Evolutionary conservation across 2,797 vertebrate genomes (phyloP), one percentile per base, ranked within the genome.

Genomic region (Gymnocypris eckloni): DNA sequence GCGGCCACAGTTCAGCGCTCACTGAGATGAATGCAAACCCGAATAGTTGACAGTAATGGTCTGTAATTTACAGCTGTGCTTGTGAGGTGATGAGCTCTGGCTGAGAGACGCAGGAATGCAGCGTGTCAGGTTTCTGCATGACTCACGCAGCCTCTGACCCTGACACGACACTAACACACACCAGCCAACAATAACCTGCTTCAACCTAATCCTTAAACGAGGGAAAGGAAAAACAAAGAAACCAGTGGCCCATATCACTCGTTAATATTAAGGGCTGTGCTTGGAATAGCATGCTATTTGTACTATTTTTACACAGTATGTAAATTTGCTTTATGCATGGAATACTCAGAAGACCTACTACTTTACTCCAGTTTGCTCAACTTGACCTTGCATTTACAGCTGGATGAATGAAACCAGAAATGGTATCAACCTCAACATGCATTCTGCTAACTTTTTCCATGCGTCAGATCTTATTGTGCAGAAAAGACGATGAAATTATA

Each of bases 1-100:
- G 92, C 93, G 94, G 93, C 92, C 93, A 93, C 94, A 95, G 94
- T 93, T 95, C 89, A 91, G 77, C 20, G 22, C 83, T 45, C 88
- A 64, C 83, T 81, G 82, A 85, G 86, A 91, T 83, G 82, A 91
- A 89, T 89, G 80, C 87, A 89, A 90, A 87, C 87, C 59, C 54
- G 78, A 81, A 84, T 72, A 75, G 83, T 79, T 89, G 89, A 92
- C 91, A 90, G 90, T 92, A 91, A 92, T 92, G 88, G 86, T 79
- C 86, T 85, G 85, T 90, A 92, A 92, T 90, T 90, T 91, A 89
- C 88, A 76, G 87, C 81, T 90, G 86, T 90, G 87, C 87, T 84
- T 86, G 76, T 83, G 82, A 89, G 77, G 86, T 80, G 86, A 89
- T 86, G 81, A 86, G 85, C 86, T 84, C 71, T 22, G 79, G 69